phyloP scores from a whole-genome alignment of 2,797 vertebrate genomes.

The Lophius americanus region DNA sequence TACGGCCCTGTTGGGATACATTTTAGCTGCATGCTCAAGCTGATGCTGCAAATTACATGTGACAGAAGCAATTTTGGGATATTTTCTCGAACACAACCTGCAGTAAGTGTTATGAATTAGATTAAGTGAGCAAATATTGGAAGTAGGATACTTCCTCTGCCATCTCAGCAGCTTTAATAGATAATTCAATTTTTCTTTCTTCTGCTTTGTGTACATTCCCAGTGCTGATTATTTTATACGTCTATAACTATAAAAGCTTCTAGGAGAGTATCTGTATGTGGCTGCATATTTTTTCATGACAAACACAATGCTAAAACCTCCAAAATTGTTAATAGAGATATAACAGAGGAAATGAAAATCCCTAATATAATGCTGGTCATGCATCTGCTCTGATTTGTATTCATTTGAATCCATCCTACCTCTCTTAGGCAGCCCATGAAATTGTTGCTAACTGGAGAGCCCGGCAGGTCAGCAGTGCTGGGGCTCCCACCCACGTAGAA shows the following conservation, averaged over 20 bases:
- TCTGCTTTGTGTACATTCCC: slow-evolving; percentile 5
- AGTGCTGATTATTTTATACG: slow-evolving; percentile 34
- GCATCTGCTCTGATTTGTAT: slow-evolving; percentile 7
- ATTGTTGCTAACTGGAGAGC: slow-evolving; percentile 99
- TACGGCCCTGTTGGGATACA: slow-evolving; percentile 40
- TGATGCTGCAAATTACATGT: slow-evolving; percentile 73
- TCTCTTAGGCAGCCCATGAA: slow-evolving; percentile 99
- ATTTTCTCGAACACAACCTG: slow-evolving; percentile 69
- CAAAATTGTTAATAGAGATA: slow-evolving; percentile 7
- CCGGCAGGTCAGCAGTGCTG: slow-evolving; percentile 97
- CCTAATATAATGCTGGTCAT: neutral
- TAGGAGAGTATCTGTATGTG: neutral
- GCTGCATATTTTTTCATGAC: neutral
- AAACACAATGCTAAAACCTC: neutral
- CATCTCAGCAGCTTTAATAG: slow-evolving; percentile 72
- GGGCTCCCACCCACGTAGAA: slow-evolving; percentile 99
- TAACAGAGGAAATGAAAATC: neutral
- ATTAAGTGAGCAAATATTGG: slow-evolving; percentile 63
- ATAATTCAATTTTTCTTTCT: slow-evolving; percentile 61
- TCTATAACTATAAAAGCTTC: slow-evolving; percentile 24
- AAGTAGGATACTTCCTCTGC: slow-evolving; percentile 63
- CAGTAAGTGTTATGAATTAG: slow-evolving; percentile 70
- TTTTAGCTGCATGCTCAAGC: slow-evolving; percentile 55
- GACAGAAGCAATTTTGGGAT: slow-evolving; percentile 75
- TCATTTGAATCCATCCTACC: slow-evolving; percentile 78